These are phyloP conservation scores for Aphis craccivora DNA, from an alignment of 1,140 invertebrate genomes.

Conservation along the genomic window DNA sequence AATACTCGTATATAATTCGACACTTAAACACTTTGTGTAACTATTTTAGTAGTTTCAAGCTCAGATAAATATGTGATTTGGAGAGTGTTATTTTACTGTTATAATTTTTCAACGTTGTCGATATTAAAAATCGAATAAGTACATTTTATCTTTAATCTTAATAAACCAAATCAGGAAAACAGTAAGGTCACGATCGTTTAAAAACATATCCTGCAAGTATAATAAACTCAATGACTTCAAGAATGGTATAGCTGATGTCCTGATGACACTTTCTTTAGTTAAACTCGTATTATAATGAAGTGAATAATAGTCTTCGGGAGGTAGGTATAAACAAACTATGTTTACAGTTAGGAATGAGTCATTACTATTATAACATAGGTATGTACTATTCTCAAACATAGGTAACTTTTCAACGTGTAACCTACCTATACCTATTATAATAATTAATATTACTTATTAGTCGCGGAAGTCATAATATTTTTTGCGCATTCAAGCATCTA, in stretches of 20 bases:
- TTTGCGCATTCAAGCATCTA: neutral
- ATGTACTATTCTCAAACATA: neutral
- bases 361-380: neutral
- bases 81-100: neutral
- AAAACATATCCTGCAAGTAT: neutral
- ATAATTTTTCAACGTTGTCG: neutral
- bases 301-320: constrained; percentile 31
- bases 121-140: neutral
- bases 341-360: constrained; percentile 39
- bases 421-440: neutral
- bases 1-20: too few relatives aligned
- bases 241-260: neutral
- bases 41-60: neutral
- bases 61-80: neutral
- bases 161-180: neutral
- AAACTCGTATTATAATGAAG: constrained; percentile 5
- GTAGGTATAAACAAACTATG: neutral
- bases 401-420: neutral
- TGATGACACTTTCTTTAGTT: constrained; percentile 33
- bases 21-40: neutral
- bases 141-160: neutral
- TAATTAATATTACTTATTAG: neutral
- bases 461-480: neutral
- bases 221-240: neutral
- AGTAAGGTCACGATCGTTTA: neutral